Evolutionary conservation across 2,113 vertebrate genomes (phyloP), one percentile per base, ranked within the genome.

Genomic region (Gracilinanus agilis): DNA sequence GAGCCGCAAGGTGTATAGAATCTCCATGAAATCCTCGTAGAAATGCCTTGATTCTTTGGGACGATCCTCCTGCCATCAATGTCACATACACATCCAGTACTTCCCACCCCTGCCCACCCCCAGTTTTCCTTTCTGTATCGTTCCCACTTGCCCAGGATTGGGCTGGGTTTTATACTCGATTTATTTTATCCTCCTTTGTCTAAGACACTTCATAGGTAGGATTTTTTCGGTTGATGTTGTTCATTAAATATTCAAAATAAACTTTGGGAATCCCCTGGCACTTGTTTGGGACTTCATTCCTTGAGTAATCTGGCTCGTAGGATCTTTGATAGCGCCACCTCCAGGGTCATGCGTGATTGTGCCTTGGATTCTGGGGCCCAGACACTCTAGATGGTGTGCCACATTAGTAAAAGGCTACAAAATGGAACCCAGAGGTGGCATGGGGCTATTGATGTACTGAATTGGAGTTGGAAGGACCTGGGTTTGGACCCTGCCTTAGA

Each of bases 171-270:
- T 99, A 98, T 99, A 99, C 98, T 97, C 98, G 98, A 97, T 98
- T 99, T 98, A 98, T 97, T 98, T 99, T 99, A 98, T 98, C 98
- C 98, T 96, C 95, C 98, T 99, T 99, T 98, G 98, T 98, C 98
- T 98, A 98, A 98, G 96, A 98, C 98, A 98, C 97, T 98, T 98
- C 98, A 98, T 99, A 98, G 98, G 95, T 98, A 98, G 98, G 98
- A 97, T 98, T 98, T 98, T 98, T 98, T 98, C 97, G n/a, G 34
- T 75, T 75, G 67, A 23, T 83, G 67, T n/a, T 83, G 67, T 83
- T 97, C 99, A 99, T 98, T 98, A 98, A 98, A 97, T 98, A 97
- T 94, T 97, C 98, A 97, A 90, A 98, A 98, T 99, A 99, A 99
- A 99, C 92, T 97, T 98, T 98, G 98, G 91, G 98, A 98, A 97